Percentiles rank a stretch among this genome's conserved stretches.
Evolutionary conservation across 1,140 invertebrate genomes (phyloP).

Genomic region (Caerostris extrusa): DNA sequence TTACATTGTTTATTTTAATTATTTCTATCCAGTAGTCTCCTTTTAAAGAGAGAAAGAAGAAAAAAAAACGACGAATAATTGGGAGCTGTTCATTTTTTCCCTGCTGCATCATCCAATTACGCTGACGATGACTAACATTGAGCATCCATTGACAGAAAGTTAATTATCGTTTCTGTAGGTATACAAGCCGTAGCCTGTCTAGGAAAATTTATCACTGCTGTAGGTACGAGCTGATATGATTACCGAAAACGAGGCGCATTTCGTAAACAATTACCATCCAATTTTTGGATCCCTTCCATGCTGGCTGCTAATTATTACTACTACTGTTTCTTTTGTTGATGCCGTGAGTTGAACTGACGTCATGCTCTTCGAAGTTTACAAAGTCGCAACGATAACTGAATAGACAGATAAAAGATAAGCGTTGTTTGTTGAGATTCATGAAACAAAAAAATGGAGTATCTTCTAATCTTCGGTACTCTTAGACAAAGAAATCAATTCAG

Average conservation of each 20-base stretch:
- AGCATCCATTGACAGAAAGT: conserved; percentile 11
- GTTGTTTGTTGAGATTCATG: conserved; percentile 50
- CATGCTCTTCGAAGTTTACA: conserved; percentile 3
- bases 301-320: conserved; percentile 16
- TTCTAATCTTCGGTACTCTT: conserved; percentile 5
- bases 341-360: neutral
- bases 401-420: conserved; percentile 48
- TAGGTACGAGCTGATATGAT: neutral
- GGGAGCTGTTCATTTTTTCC: neutral
- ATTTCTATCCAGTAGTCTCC: neutral
- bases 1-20: neutral
- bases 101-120: neutral
- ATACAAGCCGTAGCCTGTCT: neutral
- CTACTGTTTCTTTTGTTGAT: neutral
- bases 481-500: conserved; percentile 65
- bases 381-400: conserved; percentile 10
- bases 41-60: neutral
- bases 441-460: conserved; percentile 5
- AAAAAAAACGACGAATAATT: neutral
- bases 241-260: neutral
- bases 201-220: neutral
- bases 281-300: neutral
- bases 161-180: neutral
- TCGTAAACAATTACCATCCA: neutral
- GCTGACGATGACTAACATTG: neutral